Evolutionary conservation across 2,888 invertebrate genomes (phyloP), one percentile per base, ranked within the genome.

Genomic region (Mactromeris polynyma): DNA sequence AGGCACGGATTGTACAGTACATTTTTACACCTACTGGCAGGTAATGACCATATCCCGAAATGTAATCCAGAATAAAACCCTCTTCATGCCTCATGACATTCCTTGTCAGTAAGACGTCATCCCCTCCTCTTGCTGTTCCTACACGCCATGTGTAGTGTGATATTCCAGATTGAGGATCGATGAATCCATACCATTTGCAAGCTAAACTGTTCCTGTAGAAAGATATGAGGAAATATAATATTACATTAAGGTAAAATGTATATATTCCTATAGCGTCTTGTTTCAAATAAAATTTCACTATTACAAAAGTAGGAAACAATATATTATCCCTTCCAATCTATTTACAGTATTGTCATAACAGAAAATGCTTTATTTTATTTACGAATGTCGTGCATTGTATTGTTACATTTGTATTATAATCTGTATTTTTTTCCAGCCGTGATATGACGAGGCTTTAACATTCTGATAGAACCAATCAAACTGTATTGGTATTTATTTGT

Each of bases 151-250:
- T 81, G 40, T 92, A 94, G 36, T 91, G 84, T 6, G 88, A 89
- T 38, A 94, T 86, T 26, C 90, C 92, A n/a, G 93, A 93, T 73
- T 94, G 92, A 3, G 93, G 90, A 54, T 94, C 94, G 19, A 81
- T 58, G 83, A 94, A 94, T 19, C 94, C 93, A 77, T 88, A 87
- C 93, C 93, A 94, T 73, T 91, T 82, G 46, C 91, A 92, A 4
- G 91, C 93, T 17, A 94, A 17, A 73, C 90, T 90, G n/a, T 86
- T 88, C 36, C 94, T 94, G 80, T 21, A 85, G 19, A n/a, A 40
- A 19, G 38, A 17, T 46, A 46, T 21, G 93, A 92, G 40, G 11
- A 40, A 14, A 40, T 40, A 40, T 40, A 40, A 11, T 88, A 80
- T 83, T 91, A 93, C 21, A 94, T 87, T 6, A 40, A 11, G 40